Conservation (phyloP, 2,888 invertebrate genomes). For the Lottia scabra region DNA sequence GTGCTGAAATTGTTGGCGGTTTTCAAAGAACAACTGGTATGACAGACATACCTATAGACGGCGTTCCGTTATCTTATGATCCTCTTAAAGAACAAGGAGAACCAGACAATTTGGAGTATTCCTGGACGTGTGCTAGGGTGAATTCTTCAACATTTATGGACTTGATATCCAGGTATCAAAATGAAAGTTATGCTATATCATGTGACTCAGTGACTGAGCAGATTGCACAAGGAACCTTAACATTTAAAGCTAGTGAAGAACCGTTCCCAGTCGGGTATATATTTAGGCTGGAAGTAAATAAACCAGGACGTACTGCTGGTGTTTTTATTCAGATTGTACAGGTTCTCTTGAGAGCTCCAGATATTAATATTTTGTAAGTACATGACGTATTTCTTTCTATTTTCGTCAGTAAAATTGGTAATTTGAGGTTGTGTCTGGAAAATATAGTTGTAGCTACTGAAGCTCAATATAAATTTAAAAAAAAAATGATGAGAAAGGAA, state of each 20-base stretch:
- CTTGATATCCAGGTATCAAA: background rate
- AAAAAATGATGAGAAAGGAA: too few relatives aligned
- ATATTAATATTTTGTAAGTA: background rate
- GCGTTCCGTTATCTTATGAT: slow-evolving; percentile 14
- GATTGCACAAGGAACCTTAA: background rate
- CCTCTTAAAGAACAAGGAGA: slow-evolving; percentile 15
- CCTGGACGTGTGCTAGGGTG: slow-evolving; percentile 9
- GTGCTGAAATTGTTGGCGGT: slow-evolving; percentile 15
- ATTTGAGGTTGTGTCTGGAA: too few relatives aligned
- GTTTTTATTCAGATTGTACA: slow-evolving; percentile 8
- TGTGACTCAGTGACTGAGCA: slow-evolving; percentile 3
- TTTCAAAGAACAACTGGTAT: background rate
- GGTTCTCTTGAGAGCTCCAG: slow-evolving; percentile 8
- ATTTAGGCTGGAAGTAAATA: slow-evolving; percentile 6
- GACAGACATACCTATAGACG: slow-evolving; percentile 14
- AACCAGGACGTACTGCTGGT: background rate
- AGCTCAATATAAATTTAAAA: too few relatives aligned
- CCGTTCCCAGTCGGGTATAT: background rate
- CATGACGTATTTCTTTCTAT: background rate
- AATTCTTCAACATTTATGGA: background rate
- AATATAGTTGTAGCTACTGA: too few relatives aligned
- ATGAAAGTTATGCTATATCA: background rate
- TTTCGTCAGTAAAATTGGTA: too few relatives aligned
- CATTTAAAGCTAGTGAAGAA: background rate
- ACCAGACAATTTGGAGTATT: slow-evolving; percentile 4